Evolutionary conservation across 92 coral and sea anemone genomes (phyloP).

Genomic region (Plumapathes pennacea): DNA sequence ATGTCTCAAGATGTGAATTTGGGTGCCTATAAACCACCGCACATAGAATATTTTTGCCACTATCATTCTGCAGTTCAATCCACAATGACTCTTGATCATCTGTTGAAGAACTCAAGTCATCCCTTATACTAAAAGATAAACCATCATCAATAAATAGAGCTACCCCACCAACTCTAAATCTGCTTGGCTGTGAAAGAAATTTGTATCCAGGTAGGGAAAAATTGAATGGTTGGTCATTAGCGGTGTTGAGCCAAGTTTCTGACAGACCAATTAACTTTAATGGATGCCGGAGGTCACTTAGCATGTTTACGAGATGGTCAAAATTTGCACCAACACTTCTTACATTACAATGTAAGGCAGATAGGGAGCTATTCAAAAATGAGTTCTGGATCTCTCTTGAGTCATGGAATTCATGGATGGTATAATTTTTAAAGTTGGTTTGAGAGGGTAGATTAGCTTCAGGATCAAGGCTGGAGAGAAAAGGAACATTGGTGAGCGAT

Average conservation of each 20-base stretch:
- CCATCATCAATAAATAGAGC: conserved; percentile 30
- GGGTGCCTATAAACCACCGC: conserved; percentile 27
- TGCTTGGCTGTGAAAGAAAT: conserved; percentile 38
- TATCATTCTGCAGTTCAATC: conserved; percentile 7
- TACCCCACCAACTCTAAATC: conserved; percentile 43
- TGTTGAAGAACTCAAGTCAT: conserved; percentile 3
- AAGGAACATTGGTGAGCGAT: conserved; percentile 1
- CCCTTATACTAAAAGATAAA: background rate
- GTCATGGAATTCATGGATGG: conserved; percentile 10
- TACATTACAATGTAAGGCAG: conserved; percentile 32
- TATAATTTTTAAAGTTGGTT: conserved; percentile 12
- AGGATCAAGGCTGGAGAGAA: conserved; percentile 21
- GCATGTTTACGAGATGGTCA: conserved; percentile 21
- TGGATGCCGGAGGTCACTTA: conserved; percentile 22
- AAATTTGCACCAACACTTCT: conserved; percentile 50
- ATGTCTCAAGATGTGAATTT: conserved; percentile 2
- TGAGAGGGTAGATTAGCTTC: conserved; percentile 12
- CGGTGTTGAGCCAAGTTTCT: conserved; percentile 24
- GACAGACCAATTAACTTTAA: conserved; percentile 50
- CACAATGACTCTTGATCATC: conserved; percentile 24
- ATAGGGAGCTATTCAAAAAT: conserved; percentile 6
- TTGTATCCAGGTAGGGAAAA: conserved; percentile 26
- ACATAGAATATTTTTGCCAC: conserved; percentile 2
- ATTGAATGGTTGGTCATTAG: background rate
- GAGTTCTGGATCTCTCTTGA: conserved; percentile 9